Evolutionary conservation across 1,140 invertebrate species (phyloP).

Genomic region (Drosophila sp.): DNA sequence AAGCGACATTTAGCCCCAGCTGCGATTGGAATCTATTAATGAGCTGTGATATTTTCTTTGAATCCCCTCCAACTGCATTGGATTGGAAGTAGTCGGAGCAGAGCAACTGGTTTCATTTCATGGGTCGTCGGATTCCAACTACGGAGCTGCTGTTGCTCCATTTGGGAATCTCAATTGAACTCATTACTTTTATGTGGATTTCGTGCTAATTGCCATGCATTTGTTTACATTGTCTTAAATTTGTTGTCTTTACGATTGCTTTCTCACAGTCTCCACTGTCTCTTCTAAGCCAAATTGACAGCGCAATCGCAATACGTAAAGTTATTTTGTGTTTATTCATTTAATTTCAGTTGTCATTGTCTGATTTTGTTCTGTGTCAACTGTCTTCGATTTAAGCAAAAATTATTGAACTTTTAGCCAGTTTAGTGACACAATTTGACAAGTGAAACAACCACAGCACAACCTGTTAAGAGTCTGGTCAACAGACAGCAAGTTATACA

Average conservation of each 20-base stretch:
- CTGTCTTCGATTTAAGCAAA: neutral
- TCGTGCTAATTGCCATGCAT: constrained; percentile 76
- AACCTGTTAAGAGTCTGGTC: too few species aligned
- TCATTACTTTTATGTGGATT: constrained; percentile 78
- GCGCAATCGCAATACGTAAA: constrained; percentile 49
- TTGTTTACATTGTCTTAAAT: constrained; percentile 79
- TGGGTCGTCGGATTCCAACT: constrained; percentile 31
- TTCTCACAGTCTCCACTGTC: constrained; percentile 61
- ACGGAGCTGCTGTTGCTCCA: neutral
- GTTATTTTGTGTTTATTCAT: constrained; percentile 39
- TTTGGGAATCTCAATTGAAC: constrained; percentile 52
- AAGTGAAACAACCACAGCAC: too few species aligned
- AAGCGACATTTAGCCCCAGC: constrained; percentile 63
- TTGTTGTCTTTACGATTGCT: constrained; percentile 53
- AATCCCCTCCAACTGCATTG: neutral
- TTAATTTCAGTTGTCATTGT: constrained; percentile 30
- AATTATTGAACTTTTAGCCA: constrained; percentile 48
- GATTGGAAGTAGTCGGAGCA: constrained; percentile 2
- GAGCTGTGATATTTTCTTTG: constrained; percentile 64
- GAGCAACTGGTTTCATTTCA: constrained; percentile 60
- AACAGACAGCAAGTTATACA: too few species aligned
- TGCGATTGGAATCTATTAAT: constrained; percentile 72
- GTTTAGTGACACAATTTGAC: constrained; percentile 17
- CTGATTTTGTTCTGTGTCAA: constrained; percentile 39
- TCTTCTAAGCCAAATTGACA: constrained; percentile 29